Evolutionary conservation across 2,113 vertebrate species (phyloP), one percentile per base, ranked within the genome.

Genomic region (Tupaia chinensis): DNA sequence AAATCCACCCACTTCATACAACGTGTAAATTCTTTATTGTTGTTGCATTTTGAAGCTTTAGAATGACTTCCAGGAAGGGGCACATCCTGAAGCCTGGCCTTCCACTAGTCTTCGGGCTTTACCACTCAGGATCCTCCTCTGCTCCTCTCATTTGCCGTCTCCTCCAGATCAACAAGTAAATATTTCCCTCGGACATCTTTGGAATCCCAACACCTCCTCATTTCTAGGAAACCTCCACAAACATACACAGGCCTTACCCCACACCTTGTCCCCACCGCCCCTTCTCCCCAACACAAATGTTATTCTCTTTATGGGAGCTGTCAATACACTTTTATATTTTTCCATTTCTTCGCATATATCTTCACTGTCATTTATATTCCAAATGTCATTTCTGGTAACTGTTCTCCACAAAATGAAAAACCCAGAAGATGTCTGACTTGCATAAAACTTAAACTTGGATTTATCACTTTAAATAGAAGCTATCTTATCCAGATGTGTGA

Each of bases 331-430:
- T 65, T 25, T 65, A 25, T 32, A 20, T 53, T 72, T 95, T 70
- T 84, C 20, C 20, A 66, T 81, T 73, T 73, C 34, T 66, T 78
- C 70, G 32, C 12, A 61, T 29, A 44, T 15, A 32, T 13, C 15
- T 25, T 66, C 32, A 54, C 19, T 88, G 17, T 34, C 29, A 83
- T 89, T 89, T 92, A 65, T 44, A 85, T 65, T 91, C n/a, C 27
- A 17, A 95, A 88, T 65, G 68, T 4, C 14, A 78, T 92, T 87
- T 70, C 34, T 53, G 23, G 34, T 84, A 23, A 72, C 17, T 69
- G 54, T 53, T 90, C n/a, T 91, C 73, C 11, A 61, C 58, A 29
- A 74, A 95, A 96, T 77, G 73, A 91, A 73, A 86, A 80, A 3
- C 23, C 68, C 34, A 78, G 22, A 82, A 96, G 23, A 83, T 4